These are phyloP conservation scores for Syrrhaptes paradoxus DNA, from an alignment of 2,113 vertebrate genomes.

Conservation along the genomic window DNA sequence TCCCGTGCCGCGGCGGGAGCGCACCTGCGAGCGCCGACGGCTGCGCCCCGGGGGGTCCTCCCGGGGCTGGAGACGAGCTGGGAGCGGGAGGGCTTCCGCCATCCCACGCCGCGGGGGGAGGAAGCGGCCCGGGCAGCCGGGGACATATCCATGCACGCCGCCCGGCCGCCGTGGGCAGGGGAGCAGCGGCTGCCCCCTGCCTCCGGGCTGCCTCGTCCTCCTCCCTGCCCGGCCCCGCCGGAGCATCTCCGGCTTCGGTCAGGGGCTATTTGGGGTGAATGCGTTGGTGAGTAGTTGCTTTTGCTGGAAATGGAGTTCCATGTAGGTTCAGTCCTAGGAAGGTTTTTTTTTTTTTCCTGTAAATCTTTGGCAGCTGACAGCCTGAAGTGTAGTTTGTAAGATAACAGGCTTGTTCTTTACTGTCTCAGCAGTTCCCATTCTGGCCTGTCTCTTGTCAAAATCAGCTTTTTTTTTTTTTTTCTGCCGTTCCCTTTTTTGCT, in stretches of 20 bases:
- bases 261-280: not conserved
- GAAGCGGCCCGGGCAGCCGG: not conserved
- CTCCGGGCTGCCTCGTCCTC: too few relatives aligned
- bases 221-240: not conserved
- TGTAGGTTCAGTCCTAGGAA: conserved; percentile 12
- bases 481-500: too few relatives aligned
- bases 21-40: not conserved
- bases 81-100: not conserved
- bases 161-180: not conserved
- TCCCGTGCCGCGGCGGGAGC: not conserved
- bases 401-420: conserved; percentile 69
- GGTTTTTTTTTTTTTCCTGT: conserved; percentile 45
- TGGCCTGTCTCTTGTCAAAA: conserved; percentile 64
- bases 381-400: conserved; percentile 70
- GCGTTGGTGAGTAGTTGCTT: not conserved
- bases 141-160: too few relatives aligned
- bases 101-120: not conserved
- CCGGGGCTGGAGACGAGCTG: not conserved
- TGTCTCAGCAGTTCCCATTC: conserved; percentile 61
- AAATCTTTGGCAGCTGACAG: conserved; percentile 72
- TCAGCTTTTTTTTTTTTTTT: conserved; percentile 20
- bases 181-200: too few relatives aligned
- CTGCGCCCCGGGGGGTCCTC: not conserved
- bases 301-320: not conserved
- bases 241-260: not conserved